Evolutionary conservation across 2,888 invertebrate genomes (phyloP).

Genomic region (Pristionchus japonicus): DNA sequence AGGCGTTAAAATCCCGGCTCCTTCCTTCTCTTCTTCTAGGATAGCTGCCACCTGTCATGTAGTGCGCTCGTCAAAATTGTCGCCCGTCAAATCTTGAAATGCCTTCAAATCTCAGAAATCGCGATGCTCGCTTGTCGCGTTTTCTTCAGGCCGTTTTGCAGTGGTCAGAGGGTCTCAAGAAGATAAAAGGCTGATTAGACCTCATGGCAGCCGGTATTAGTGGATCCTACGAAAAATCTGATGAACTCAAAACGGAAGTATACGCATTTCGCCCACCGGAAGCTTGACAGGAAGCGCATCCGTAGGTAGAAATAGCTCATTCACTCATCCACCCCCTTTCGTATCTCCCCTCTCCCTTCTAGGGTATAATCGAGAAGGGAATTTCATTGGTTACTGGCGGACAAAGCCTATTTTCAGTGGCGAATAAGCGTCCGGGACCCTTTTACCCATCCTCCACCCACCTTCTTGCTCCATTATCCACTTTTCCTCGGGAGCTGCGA

Average conservation of each 20-base stretch:
- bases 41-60: conserved; percentile 42
- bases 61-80: not conserved
- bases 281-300: not conserved
- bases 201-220: not conserved
- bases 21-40: not conserved
- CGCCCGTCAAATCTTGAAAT: not conserved
- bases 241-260: not conserved
- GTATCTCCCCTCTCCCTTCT: not conserved
- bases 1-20: too few species aligned
- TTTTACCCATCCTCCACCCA: not conserved
- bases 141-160: not conserved
- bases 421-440: not conserved
- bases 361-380: not conserved
- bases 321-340: not conserved
- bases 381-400: not conserved
- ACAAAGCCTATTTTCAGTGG: not conserved
- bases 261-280: not conserved
- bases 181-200: too few species aligned
- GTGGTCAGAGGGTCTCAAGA: too few species aligned
- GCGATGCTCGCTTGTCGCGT: not conserved
- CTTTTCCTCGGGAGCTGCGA: not conserved
- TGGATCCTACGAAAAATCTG: not conserved
- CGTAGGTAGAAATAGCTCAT: not conserved
- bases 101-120: not conserved
- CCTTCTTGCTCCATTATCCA: not conserved